Evolutionary conservation across 2,797 vertebrate genomes (phyloP), one percentile per base, ranked within the genome.

Genomic region (Trematomus bernacchii): DNA sequence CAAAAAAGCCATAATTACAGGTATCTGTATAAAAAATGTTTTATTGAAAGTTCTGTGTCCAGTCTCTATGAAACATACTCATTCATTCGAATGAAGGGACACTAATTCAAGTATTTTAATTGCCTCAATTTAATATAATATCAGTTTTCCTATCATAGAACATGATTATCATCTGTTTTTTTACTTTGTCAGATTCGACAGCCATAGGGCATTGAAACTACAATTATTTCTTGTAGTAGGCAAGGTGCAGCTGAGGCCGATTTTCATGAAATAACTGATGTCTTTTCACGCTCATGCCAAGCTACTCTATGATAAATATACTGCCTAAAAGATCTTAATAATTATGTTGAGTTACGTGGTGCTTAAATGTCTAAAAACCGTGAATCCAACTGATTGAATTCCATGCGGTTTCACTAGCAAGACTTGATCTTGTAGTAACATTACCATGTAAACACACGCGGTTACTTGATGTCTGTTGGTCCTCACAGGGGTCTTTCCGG

Each of bases 401-500:
- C 21, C 13, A 42, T 21, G 4, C 12, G 61, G 19, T 40, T 6
- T 30, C 42, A 14, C 19, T 30, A 12, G 16, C 19, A 2, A 66
- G 2, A 1, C 13, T 37, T 15, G 0, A 3, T 15, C 2, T 21
- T 12, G 10, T 55, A 14, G 15, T n/a, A 13, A 21, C 21, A 55
- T 40, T 0, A 37, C 13, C 33, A 3, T 50, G 18, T 16, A 9
- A 9, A 54, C 16, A 15, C 10, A 16, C 11, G 16, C 51, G 50
- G 43, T 54, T 1, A 44, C 21, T 13, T 63, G 15, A 30, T 11
- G 9, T 59, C 1, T 77, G 50, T 6, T 71, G 21, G 50, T 55
- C 37, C 54, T 48, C 46, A 18, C 88, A 96, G 95, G 95, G 95
- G 66, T 96, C 95, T 15, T 95, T 95, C 89, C 85, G 95, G 66